phyloP scores from a whole-genome alignment of 2,113 vertebrate genomes.

The Sander vitreus region DNA sequence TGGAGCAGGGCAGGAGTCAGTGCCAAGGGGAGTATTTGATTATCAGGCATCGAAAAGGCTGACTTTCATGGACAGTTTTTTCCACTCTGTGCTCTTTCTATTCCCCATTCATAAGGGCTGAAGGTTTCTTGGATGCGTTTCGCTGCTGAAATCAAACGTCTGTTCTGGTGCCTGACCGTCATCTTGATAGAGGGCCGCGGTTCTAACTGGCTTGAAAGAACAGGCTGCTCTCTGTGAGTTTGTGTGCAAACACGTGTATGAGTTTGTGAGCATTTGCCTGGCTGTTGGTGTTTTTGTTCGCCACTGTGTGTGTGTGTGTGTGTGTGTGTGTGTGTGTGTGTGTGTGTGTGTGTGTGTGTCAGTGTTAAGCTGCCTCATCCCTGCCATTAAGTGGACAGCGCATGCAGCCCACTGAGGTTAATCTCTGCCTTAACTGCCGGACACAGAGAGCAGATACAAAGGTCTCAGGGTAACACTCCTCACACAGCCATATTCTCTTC shows the following conservation, averaged over 20 bases:
- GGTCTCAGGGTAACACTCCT: constrained; percentile 30
- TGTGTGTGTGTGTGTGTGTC: constrained; percentile 6
- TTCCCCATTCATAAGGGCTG: constrained; percentile 73
- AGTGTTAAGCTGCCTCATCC: constrained; percentile 24
- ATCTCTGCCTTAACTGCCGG: constrained; percentile 49
- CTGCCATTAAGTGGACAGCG: constrained; percentile 15
- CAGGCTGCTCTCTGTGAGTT: constrained; percentile 63
- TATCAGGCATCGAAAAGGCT: constrained; percentile 66
- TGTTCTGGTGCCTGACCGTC: constrained; percentile 63
- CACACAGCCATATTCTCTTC: constrained; percentile 12
- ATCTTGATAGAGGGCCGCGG: constrained; percentile 57
- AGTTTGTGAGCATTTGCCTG: constrained; percentile 24
- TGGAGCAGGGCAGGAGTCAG: constrained; percentile 10
- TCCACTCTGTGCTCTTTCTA: constrained; percentile 62
- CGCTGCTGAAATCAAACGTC: constrained; percentile 53
- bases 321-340: constrained; percentile 14
- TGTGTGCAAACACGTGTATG: constrained; percentile 42
- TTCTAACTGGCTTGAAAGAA: constrained; percentile 45
- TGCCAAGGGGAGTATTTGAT: constrained; percentile 65
- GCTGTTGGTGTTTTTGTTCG: constrained; percentile 22
- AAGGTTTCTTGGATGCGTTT: constrained; percentile 70
- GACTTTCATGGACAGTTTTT: constrained; percentile 67
- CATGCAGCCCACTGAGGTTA: constrained; percentile 29
- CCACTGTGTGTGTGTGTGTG: constrained; percentile 21
- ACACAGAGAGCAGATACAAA: constrained; percentile 56